Evolutionary conservation across 1,140 invertebrate species (phyloP).

Genomic region (Cheumatopsyche charites): DNA sequence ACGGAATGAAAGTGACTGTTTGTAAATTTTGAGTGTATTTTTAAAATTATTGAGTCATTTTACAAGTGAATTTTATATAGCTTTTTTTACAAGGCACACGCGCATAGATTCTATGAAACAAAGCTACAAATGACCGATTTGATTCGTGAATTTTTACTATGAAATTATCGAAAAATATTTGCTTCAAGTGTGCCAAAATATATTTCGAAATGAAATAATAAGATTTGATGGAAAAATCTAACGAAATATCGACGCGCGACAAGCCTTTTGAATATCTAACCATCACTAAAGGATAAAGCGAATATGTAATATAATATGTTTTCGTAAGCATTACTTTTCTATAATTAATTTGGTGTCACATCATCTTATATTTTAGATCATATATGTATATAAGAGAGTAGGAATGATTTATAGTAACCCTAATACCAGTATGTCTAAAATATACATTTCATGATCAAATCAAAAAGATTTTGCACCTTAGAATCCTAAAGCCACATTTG

Average conservation of each 20-base stretch:
- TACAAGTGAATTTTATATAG: conserved; percentile 7
- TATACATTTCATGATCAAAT: too few relatives aligned
- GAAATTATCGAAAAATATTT: too few relatives aligned
- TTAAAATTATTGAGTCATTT: conserved; percentile 1
- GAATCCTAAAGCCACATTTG: too few relatives aligned
- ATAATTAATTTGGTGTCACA: conserved; percentile 7
- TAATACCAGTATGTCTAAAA: not conserved
- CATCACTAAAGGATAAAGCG: not conserved
- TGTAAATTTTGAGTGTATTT: not conserved
- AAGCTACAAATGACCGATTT: not conserved
- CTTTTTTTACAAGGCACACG: conserved; percentile 43
- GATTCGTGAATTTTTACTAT: too few relatives aligned
- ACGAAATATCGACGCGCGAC: conserved; percentile 8
- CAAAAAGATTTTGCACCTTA: too few relatives aligned
- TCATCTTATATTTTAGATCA: conserved; percentile 3
- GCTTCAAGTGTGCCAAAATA: too few relatives aligned
- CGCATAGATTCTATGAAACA: conserved; percentile 27
- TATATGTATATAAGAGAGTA: not conserved
- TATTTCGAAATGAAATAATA: too few relatives aligned
- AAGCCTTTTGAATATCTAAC: conserved; percentile 13
- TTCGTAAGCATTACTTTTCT: not conserved
- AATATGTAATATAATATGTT: not conserved
- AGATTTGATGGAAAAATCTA: too few relatives aligned
- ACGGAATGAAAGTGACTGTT: too few relatives aligned
- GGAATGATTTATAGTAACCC: not conserved